These are phyloP conservation scores for Halocaridina rubra DNA, from an alignment of 2,888 invertebrate genomes.

Conservation along the genomic window DNA sequence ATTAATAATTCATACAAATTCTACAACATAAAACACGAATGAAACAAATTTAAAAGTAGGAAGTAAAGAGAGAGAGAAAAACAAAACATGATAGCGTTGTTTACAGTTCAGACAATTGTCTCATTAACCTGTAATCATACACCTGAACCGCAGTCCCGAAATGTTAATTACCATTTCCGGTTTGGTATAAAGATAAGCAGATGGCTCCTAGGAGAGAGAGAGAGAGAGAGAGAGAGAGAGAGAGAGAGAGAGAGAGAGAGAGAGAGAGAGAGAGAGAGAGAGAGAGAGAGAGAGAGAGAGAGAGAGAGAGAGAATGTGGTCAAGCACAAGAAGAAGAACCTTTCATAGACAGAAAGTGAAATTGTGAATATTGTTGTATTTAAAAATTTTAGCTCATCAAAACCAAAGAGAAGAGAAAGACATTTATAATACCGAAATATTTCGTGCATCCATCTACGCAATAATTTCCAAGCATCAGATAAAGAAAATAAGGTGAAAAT, in stretches of 20 bases:
- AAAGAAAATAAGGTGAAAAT: too few relatives aligned
- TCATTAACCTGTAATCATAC: not conserved
- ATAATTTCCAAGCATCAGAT: too few relatives aligned
- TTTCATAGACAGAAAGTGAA: not conserved
- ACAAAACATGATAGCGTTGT: too few relatives aligned
- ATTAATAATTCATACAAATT: too few relatives aligned
- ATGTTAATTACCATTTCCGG: slow-evolving; percentile 18
- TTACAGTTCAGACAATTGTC: not conserved
- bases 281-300: not conserved
- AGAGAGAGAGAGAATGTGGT: not conserved
- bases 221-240: not conserved
- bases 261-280: not conserved
- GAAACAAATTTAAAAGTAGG: too few relatives aligned
- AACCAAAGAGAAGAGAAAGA: not conserved
- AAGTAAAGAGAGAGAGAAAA: too few relatives aligned
- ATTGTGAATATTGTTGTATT: too few relatives aligned
- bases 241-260: not conserved
- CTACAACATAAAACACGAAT: too few relatives aligned
- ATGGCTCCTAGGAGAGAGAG: not conserved
- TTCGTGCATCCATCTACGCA: too few relatives aligned
- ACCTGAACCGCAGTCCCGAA: slow-evolving; percentile 1
- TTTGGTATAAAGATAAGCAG: not conserved
- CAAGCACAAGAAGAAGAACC: not conserved
- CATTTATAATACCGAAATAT: too few relatives aligned
- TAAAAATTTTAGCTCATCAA: not conserved